Evolutionary conservation across 2,888 invertebrate genomes (phyloP).

Genomic region (Epistrophe grossulariae): DNA sequence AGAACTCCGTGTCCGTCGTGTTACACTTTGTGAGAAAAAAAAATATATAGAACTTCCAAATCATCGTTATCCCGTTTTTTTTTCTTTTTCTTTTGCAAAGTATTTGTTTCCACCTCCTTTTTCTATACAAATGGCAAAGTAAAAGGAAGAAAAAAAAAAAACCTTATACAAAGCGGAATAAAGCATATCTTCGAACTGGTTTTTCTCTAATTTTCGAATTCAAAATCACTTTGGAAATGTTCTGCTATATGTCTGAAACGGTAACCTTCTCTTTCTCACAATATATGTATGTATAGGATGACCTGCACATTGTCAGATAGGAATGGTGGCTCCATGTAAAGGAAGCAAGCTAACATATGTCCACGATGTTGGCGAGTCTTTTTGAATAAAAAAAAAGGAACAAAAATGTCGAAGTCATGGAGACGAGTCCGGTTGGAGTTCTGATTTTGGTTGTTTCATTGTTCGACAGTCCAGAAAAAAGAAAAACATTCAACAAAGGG

Average conservation of each 20-base stretch:
- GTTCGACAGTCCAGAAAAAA: constrained; percentile 46
- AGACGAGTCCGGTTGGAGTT: constrained; percentile 16
- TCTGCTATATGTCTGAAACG: not conserved
- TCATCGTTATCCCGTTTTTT: constrained; percentile 14
- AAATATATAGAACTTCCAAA: constrained; percentile 7
- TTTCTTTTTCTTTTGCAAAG: not conserved
- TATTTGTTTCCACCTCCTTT: constrained; percentile 33
- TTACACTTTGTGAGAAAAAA: not conserved
- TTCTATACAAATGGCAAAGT: not conserved
- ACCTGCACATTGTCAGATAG: constrained; percentile 5
- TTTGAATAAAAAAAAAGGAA: not conserved
- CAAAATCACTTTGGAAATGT: constrained; percentile 26
- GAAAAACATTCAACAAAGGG: not conserved
- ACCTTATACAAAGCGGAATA: not conserved
- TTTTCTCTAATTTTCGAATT: constrained; percentile 36
- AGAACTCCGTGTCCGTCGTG: not conserved
- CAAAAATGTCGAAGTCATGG: constrained; percentile 9
- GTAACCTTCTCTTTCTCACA: not conserved
- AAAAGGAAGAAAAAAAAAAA: not conserved
- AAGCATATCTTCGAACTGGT: constrained; percentile 4
- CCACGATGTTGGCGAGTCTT: constrained; percentile 3
- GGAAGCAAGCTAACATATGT: constrained; percentile 25
- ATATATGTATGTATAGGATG: not conserved
- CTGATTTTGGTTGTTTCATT: constrained; percentile 57
- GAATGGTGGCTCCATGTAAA: constrained; percentile 14